Base-by-base conservation (phyloP, 2,888 invertebrate genomes). In the Frankliniella fusca region DNA sequence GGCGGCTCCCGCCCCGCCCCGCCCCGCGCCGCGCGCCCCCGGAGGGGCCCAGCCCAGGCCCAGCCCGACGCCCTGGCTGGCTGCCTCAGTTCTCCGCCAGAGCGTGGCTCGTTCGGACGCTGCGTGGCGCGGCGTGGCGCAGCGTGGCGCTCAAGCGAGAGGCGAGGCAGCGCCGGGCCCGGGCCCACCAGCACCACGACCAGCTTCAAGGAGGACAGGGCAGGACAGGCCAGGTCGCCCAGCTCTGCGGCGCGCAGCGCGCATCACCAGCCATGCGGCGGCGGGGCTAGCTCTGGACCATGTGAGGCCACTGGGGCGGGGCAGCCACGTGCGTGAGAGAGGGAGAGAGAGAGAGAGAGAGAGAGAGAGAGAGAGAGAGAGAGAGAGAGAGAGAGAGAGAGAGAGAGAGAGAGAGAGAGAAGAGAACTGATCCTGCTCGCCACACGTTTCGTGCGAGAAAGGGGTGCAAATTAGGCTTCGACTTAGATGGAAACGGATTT, bases 131-230 rank as follows among this genome's bases (percentile, higher is more conserved):
- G 61, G 48, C 61, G 11, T 27, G 80, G 28, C 27, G 48, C 54
- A 54, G 50, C 82, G 80, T 80, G 49, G 82, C 23, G 80, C 82
- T 27, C 38, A 27, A 61, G 76, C 28, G 70, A 10, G 28, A 27
- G 49, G 76, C 28, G 70, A 10, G 28, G 27, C 54, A 54, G 54
- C 15, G 18, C 54, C 15, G 11, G 54, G 15, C 18, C 54, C 54
- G 54, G 54, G 54, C 12, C 54, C 18, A 12, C 54, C 54, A 54
- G 54, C 54, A 54, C 15, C 15, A 18, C 54, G 54, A 12, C 54
- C 18, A 54, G 54, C 54, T 18, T 18, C 12, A 12, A 54, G 15
- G 54, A 18, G 18, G 8, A 12, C 54, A 15, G 54, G 54, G 8
- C 15, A 54, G 54, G 54, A 11, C 20, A 61, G 61, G 18, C 61